These are phyloP conservation scores for Macrosteles quadrilineatus DNA, from an alignment of 1,140 invertebrate species.

Conservation along the genomic window DNA sequence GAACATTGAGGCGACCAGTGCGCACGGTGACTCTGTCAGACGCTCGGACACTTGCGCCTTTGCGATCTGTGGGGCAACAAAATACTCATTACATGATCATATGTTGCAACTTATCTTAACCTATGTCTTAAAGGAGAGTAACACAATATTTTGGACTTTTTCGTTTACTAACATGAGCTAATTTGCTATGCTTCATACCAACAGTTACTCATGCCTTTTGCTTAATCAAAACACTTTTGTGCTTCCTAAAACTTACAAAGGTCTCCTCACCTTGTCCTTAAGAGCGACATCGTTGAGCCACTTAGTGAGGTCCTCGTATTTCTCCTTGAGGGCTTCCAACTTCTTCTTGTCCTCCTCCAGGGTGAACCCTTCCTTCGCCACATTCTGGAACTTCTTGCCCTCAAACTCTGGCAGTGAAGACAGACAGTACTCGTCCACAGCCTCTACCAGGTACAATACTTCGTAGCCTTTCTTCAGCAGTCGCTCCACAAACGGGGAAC, in stretches of 20 bases:
- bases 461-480: slow-evolving; percentile 94
- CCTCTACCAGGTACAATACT: slow-evolving; percentile 93
- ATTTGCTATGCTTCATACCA: too few relatives aligned
- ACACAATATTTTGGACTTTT: too few relatives aligned
- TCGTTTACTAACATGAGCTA: too few relatives aligned
- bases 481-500: slow-evolving; percentile 95
- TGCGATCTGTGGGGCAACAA: slow-evolving; percentile 63
- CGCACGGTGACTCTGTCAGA: slow-evolving; percentile 90
- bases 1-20: slow-evolving; percentile 94
- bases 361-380: slow-evolving; percentile 96
- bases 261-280: slow-evolving; percentile 77
- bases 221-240: too few relatives aligned
- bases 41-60: slow-evolving; percentile 90
- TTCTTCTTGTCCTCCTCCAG: slow-evolving; percentile 82
- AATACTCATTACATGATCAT: too few relatives aligned
- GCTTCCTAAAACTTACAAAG: too few relatives aligned
- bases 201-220: too few relatives aligned
- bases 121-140: too few relatives aligned
- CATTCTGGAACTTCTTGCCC: slow-evolving; percentile 99
- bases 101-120: too few relatives aligned
- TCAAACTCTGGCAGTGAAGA: slow-evolving; percentile 98
- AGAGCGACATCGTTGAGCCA: slow-evolving; percentile 89
- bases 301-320: slow-evolving; percentile 87
- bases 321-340: slow-evolving; percentile 75
- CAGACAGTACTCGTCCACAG: slow-evolving; percentile 98